phyloP scores from a whole-genome alignment of 1,140 invertebrate species.

The Listronotus bonariensis region DNA sequence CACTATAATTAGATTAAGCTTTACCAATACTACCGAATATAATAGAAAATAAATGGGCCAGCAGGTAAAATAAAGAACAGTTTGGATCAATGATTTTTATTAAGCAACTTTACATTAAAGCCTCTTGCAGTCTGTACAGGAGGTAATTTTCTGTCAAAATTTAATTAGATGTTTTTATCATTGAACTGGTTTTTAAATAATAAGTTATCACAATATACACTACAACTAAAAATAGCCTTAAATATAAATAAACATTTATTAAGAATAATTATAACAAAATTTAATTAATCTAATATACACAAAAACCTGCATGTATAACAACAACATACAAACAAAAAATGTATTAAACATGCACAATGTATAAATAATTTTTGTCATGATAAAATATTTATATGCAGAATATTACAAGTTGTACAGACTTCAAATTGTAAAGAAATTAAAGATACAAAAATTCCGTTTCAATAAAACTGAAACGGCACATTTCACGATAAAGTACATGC shows the following conservation, averaged over 20 bases:
- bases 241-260: conserved; percentile 41
- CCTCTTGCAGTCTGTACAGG: conserved; percentile 53
- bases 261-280: conserved; percentile 36
- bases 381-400: conserved; percentile 44
- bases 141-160: conserved; percentile 49
- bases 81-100: conserved; percentile 48
- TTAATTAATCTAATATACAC: conserved; percentile 29
- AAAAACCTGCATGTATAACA: conserved; percentile 26
- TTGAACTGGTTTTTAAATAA: conserved; percentile 21
- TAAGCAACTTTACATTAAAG: conserved; percentile 56
- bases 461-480: conserved; percentile 57
- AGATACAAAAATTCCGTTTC: conserved; percentile 53
- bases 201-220: conserved; percentile 36
- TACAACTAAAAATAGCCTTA: conserved; percentile 36
- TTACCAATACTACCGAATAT: too few species aligned
- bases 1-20: too few species aligned
- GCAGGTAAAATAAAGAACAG: conserved; percentile 30
- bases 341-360: conserved; percentile 19
- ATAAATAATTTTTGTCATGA: conserved; percentile 38
- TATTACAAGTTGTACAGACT: conserved; percentile 55
- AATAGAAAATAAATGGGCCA: too few species aligned
- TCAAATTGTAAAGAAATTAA: conserved; percentile 49
- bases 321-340: conserved; percentile 26
- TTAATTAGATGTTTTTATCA: conserved; percentile 6
- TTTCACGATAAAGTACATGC: conserved; percentile 45